phyloP scores from a whole-genome alignment of 2,113 vertebrate genomes.

The Chaetura pelagica region DNA sequence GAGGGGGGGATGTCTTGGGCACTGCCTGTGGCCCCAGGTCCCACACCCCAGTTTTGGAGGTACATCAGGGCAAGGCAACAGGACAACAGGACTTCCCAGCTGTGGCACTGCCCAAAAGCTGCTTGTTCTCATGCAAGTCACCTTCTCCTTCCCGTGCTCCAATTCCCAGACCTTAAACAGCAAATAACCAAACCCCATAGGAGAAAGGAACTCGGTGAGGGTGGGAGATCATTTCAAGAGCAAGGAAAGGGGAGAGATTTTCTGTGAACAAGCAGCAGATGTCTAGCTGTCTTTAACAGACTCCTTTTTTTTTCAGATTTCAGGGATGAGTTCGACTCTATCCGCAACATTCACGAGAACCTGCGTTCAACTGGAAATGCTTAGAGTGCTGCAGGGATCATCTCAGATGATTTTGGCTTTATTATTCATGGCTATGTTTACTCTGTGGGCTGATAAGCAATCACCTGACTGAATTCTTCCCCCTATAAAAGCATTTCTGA shows the following conservation, averaged over 20 bases:
- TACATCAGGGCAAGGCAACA: neutral
- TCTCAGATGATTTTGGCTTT: neutral
- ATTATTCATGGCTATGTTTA: fast-evolving
- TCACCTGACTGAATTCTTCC: neutral
- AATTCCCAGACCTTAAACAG: neutral
- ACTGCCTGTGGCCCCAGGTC: no score
- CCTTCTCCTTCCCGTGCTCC: neutral
- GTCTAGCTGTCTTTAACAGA: neutral
- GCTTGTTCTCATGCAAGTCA: neutral
- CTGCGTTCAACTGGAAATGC: no score
- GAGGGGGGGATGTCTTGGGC: neutral
- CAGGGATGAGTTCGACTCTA: neutral
- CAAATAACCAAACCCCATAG: neutral
- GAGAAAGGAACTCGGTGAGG: neutral
- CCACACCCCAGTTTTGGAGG: neutral
- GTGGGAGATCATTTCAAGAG: neutral
- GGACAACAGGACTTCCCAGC: neutral
- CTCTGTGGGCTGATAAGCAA: neutral
- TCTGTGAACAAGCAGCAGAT: neutral
- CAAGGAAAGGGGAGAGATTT: neutral
- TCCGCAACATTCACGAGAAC: fast-evolving
- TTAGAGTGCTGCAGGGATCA: fast-evolving
- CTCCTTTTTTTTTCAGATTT: neutral
- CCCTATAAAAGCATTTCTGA: neutral
- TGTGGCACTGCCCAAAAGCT: neutral